A percentile compares a stretch with the other conserved stretches of the same genome.
Conservation (phyloP, 2,797 vertebrate species). For the Erethizon dorsatum region DNA sequence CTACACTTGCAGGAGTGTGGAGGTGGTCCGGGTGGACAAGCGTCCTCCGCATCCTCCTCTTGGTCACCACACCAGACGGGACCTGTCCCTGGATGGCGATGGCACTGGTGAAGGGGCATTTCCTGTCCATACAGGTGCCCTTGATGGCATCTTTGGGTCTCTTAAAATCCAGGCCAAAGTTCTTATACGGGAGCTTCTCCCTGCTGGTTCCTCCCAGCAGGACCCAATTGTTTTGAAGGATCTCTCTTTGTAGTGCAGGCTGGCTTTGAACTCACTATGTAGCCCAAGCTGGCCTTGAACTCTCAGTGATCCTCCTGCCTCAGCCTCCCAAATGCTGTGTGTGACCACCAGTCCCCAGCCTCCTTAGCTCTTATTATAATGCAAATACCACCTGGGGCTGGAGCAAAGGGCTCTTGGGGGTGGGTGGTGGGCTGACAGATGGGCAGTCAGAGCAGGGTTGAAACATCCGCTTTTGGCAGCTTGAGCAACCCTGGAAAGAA, state of each 20-base stretch:
- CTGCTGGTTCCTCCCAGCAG: not conserved
- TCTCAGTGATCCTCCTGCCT: not conserved
- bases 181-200: not conserved
- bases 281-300: not conserved
- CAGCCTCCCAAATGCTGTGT: not conserved
- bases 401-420: not conserved
- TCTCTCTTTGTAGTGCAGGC: not conserved
- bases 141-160: not conserved
- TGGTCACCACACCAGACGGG: constrained; percentile 96
- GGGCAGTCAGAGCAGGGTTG: not conserved
- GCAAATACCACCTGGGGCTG: not conserved
- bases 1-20: constrained; percentile 99
- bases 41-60: constrained; percentile 99
- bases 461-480: not conserved
- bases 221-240: not conserved
- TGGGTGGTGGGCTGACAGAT: not conserved
- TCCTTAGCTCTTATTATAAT: not conserved
- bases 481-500: not conserved
- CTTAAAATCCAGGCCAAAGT: not conserved
- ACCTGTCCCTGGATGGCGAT: constrained; percentile 96
- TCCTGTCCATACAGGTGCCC: not conserved
- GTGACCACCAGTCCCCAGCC: not conserved
- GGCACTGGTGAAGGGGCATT: not conserved
- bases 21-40: constrained; percentile 97
- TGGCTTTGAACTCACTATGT: not conserved